Evolutionary conservation across 2,888 invertebrate species (phyloP), one percentile per base, ranked within the genome.

Genomic region (Petrolisthes cinctipes): DNA sequence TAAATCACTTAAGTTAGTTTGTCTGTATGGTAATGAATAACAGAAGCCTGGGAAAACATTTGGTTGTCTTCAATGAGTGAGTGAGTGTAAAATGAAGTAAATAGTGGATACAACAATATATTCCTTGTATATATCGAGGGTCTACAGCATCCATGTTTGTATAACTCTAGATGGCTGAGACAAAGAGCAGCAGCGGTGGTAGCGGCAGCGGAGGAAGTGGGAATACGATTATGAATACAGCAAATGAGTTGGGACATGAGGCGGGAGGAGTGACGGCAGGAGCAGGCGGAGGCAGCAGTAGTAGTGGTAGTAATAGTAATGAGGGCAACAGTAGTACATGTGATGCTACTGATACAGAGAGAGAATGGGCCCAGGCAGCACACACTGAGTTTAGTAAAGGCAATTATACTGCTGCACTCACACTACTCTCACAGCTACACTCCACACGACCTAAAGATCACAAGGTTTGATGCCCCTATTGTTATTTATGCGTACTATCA

Each of bases 351-450:
- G 86, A 89, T 54, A 80, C 80, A 37, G 90, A 90, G 66, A 82
- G 89, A 37, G 90, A 90, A n/a, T 87, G 89, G 83, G 90, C 90
- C 7, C 90, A 90, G 68, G 71, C 82, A 9, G 90, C 83, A 17
- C 87, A 83, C 56, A 66, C 94, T 90, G 95, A 95, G 91, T 96
- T 95, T 93, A 93, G 94, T 73, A 94, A 94, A 91, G 95, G 95
- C 91, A 95, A 95, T 90, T 96, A 95, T 92, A 92, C 93, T 20
- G 93, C 93, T 11, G 95, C 96, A 85, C 92, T 95, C 14, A 94
- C 94, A 91, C 92, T 94, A 5, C 93, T 97, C 91, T 94, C 94
- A 90, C 95, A 96, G 92, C 92, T 97, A 90, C 95, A 95, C 92
- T 91, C 91, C 20, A 91, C 91, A 37, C 94, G 95, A 82, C 94